A percentile compares a stretch with the other conserved stretches of the same genome.
These are phyloP conservation scores for Aurelia aurita DNA, from an alignment of 30 jellyfish, hydroid and myxozoan genomes.

Conservation along the genomic window DNA sequence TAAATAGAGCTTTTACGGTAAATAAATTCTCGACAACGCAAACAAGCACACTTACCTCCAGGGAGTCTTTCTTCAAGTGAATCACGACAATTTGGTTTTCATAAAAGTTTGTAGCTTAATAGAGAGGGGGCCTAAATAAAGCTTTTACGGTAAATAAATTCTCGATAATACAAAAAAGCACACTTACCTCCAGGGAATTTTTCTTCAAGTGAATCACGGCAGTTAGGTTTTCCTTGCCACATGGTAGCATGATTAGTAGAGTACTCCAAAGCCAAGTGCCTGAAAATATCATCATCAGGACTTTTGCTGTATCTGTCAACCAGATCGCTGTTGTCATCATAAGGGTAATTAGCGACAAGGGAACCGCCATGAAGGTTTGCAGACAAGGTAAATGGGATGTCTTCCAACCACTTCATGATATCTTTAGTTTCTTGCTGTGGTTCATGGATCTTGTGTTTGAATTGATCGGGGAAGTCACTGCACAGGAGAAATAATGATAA, in stretches of 20 bases:
- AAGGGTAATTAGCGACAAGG: constrained; percentile 97
- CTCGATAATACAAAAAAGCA: background rate
- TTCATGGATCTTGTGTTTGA: constrained; percentile 16
- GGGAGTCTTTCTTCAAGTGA: constrained; percentile 48
- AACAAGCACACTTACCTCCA: no score
- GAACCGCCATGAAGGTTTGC: constrained; percentile 99
- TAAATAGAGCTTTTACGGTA: no score
- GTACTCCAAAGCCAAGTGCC: constrained; percentile 79
- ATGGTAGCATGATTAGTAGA: constrained; percentile 87
- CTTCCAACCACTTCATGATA: constrained; percentile 76
- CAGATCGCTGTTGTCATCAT: constrained; percentile 75
- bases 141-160: no score
- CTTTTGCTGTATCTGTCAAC: constrained; percentile 62
- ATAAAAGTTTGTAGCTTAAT: no score
- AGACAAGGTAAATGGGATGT: constrained; percentile 89
- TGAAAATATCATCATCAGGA: constrained; percentile 92
- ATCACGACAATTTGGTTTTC: constrained; percentile 72
- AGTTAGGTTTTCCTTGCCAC: constrained; percentile 80
- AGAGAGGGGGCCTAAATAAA: no score
- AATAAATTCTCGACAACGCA: no score
- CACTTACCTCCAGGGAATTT: constrained; percentile 68
- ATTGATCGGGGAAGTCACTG: constrained; percentile 98
- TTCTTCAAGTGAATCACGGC: constrained; percentile 67
- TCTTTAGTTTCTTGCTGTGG: constrained; percentile 83
- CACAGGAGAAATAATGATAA: constrained; percentile 50